Evolutionary conservation across 2,113 vertebrate genomes (phyloP).

Genomic region (Aptenodytes forsteri): DNA sequence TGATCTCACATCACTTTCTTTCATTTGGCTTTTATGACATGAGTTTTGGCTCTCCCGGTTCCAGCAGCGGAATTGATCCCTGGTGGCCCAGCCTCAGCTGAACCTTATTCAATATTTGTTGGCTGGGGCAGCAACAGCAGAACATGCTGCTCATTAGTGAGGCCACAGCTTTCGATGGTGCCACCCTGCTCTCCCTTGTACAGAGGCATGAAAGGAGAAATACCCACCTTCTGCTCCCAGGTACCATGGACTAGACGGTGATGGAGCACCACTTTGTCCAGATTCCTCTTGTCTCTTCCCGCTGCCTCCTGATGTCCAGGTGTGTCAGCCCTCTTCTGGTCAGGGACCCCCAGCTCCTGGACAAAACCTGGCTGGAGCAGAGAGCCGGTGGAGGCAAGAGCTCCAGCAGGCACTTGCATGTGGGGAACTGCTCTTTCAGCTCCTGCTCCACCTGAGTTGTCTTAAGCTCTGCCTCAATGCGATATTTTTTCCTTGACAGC

Average conservation of each 20-base stretch:
- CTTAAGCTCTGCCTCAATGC: not conserved
- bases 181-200: not conserved
- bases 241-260: fast-evolving
- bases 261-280: not conserved
- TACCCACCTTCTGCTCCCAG: not conserved
- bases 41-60: not conserved
- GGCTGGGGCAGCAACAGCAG: not conserved
- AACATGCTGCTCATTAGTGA: not conserved
- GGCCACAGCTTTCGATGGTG: not conserved
- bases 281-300: not conserved
- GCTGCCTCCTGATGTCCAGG: not conserved
- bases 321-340: not conserved
- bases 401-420: fast-evolving
- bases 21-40: not conserved
- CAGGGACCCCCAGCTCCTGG: not conserved
- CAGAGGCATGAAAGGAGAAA: not conserved
- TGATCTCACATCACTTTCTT: not conserved
- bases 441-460: not conserved
- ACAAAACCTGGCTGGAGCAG: not conserved
- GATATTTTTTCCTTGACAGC: not conserved
- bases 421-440: not conserved
- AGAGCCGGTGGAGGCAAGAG: not conserved
- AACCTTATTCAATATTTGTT: not conserved
- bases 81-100: not conserved
- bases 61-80: not conserved